Base-by-base conservation (phyloP, 2,888 invertebrate species). In the Vanessa cardui region DNA sequence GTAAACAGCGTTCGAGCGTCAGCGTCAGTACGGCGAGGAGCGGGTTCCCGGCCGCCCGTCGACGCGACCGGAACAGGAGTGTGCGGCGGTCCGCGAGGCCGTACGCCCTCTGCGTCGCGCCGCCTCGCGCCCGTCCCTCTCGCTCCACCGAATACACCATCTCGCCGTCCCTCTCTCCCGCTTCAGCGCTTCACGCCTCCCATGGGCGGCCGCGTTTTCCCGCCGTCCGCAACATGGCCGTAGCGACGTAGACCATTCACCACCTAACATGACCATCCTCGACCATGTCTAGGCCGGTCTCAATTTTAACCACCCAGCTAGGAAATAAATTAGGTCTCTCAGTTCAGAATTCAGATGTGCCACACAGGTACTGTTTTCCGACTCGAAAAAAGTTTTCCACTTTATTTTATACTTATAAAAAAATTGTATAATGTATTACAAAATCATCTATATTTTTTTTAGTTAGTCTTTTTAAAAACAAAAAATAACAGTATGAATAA, bases 31-130 rank as follows among this genome's bases (percentile, higher is more conserved):
- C 47, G 20, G 61, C 33, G 60, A 44, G 87, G 87, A 88, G 85
- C 91, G 90, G 89, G 90, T 81, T 89, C 90, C 90, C 89, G 88
- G 90, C 89, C 88, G 91, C 92, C 90, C 89, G 88, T 90, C 88
- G 89, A 88, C 92, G 90, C 93, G 91, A 91, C 90, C 93, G 92
- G 91, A 89, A 88, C 88, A 86, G 88, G 89, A 89, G 92, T 91
- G 91, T 88, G 89, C 90, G 88, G 87, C 91, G 86, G 87, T 78
- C 82, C 81, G 86, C 82, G 83, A 84, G 90, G 85, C 90, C 90
- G 84, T 80, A 91, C 93, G 93, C 93, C 92, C 92, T 93, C 92
- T 85, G 90, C 90, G 88, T 88, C 92, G 92, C 94, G 93, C 93
- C 94, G 94, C 94, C 94, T 93, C 93, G 76, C 86, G 73, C 74